Conservation (phyloP, 2,888 invertebrate genomes). For the Pyrocoelia pectoralis region DNA sequence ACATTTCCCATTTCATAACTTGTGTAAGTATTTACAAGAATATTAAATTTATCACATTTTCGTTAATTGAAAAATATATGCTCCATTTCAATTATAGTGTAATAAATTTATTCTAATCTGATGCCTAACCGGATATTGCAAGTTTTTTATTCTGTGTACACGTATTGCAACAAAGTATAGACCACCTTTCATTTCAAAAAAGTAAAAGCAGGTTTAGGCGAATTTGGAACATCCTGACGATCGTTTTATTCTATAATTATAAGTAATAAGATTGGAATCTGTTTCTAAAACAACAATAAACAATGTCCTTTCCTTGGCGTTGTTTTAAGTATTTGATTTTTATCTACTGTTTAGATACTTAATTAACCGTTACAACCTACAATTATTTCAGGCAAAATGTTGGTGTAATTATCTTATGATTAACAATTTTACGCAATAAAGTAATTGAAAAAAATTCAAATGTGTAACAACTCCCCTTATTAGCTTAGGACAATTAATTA, state of each 20-base stretch:
- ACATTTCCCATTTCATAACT: too few species aligned
- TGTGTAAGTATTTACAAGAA: too few species aligned
- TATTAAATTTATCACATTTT: not conserved
- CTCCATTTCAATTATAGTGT: not conserved
- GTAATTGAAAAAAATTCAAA: not conserved
- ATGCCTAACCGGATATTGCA: not conserved
- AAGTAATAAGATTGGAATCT: not conserved
- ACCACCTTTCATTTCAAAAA: not conserved
- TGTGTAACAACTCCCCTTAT: not conserved
- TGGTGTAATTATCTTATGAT: not conserved
- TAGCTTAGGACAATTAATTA: not conserved
- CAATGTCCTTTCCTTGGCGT: not conserved
- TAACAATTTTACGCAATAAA: not conserved
- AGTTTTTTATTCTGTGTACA: not conserved
- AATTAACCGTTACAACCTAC: not conserved
- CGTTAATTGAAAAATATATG: not conserved
- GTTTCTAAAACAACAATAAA: not conserved
- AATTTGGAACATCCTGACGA: slow-evolving; percentile 6
- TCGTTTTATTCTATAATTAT: slow-evolving; percentile 3
- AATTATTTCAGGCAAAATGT: not conserved
- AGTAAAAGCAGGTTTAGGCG: not conserved
- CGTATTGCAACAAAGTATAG: not conserved
- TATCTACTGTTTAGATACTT: not conserved
- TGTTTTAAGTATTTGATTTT: not conserved
- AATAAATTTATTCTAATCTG: slow-evolving; percentile 1